phyloP scores from a whole-genome alignment of 1,140 invertebrate species.

The Calycopis cecrops region DNA sequence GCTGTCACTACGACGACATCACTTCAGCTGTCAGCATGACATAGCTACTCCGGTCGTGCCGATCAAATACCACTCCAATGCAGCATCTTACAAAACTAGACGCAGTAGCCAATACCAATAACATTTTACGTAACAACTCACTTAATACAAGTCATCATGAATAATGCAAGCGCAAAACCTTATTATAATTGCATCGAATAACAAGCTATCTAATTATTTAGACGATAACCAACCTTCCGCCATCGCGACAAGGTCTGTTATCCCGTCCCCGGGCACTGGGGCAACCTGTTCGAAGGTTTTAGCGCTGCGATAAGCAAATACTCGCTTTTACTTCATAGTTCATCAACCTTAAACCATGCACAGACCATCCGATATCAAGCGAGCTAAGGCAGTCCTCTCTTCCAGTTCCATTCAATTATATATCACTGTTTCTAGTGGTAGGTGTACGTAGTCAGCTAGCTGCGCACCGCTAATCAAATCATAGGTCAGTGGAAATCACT shows the following conservation, averaged over 20 bases:
- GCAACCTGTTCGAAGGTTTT: slow-evolving; percentile 1
- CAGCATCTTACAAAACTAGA: too few species aligned
- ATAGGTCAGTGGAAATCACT: too few species aligned
- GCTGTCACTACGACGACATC: too few species aligned
- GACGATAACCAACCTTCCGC: not conserved
- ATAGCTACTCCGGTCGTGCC: too few species aligned
- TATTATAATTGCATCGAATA: slow-evolving; percentile 6
- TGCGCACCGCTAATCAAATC: too few species aligned
- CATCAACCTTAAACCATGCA: slow-evolving; percentile 11
- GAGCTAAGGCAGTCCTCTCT: too few species aligned
- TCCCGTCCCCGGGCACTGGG: not conserved
- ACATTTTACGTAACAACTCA: slow-evolving; percentile 1
- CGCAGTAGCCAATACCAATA: not conserved
- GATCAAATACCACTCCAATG: too few species aligned
- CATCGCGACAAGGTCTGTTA: not conserved
- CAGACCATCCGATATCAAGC: too few species aligned
- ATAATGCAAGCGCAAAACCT: slow-evolving; percentile 15
- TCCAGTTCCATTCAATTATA: too few species aligned
- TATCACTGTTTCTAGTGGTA: too few species aligned
- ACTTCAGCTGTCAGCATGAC: too few species aligned
- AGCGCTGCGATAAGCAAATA: slow-evolving; percentile 4
- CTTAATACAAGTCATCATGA: slow-evolving; percentile 7
- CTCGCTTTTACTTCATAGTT: slow-evolving; percentile 17
- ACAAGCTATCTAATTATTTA: not conserved
- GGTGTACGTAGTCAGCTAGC: too few species aligned